Conservation (phyloP, 2,888 invertebrate species). For the Tanytarsus gracilentus region DNA sequence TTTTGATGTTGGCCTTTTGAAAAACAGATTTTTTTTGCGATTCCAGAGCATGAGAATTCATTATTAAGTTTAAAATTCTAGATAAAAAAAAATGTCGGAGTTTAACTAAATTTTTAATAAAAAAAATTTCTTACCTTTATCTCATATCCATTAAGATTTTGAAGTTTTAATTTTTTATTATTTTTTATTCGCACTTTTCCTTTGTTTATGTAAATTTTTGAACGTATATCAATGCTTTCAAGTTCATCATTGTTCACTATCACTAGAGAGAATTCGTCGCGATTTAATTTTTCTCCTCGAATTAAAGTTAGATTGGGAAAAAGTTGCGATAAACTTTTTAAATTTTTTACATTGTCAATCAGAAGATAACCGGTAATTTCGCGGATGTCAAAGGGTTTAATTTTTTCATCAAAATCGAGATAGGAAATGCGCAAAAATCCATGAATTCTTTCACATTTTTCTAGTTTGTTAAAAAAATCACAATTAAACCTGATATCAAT, state of each 20-base stretch:
- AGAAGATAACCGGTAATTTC: neutral
- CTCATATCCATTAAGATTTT: no score
- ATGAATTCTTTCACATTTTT: neutral
- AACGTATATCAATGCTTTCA: neutral
- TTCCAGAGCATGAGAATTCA: no score
- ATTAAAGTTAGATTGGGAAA: neutral
- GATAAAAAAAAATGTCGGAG: no score
- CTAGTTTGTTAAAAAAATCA: neutral
- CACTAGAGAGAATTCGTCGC: neutral
- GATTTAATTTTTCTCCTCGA: neutral
- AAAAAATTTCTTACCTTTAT: no score
- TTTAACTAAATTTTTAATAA: no score
- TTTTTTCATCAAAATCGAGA: neutral
- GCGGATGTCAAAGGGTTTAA: neutral
- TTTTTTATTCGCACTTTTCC: neutral
- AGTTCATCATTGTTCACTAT: neutral
- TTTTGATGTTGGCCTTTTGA: no score
- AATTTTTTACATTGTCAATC: neutral
- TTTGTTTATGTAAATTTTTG: neutral
- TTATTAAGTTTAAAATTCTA: no score
- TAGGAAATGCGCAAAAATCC: neutral
- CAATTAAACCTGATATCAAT: neutral
- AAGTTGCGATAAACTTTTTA: neutral
- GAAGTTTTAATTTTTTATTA: neutral
- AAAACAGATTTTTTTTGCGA: no score